Evolutionary conservation across 2,113 vertebrate species (phyloP), one percentile per base, ranked within the genome.

Genomic region (Rhinolophus sinicus): DNA sequence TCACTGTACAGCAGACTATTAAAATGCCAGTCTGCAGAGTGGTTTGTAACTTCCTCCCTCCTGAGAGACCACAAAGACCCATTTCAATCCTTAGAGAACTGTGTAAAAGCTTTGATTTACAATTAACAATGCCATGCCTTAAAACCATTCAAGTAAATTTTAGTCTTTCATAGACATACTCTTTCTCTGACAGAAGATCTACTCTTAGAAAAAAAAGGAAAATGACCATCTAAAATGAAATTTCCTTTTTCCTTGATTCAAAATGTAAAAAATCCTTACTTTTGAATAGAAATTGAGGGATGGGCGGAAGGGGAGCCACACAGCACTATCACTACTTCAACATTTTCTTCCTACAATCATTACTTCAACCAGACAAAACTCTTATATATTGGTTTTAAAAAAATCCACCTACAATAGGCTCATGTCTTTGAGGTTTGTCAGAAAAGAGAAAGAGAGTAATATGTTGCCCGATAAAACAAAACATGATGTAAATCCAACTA

Each of bases 11-110:
- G 98, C 96, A 98, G 98, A 97, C 98, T 98, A 98, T 97, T 98
- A 98, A 98, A 98, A 94, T 26, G 85, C 98, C 96, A 97, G 97
- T 97, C 97, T 96, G 96, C 98, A 98, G 98, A 98, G 98, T 98
- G 98, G 98, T 98, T 98, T 98, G 98, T 96, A 58, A 98, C 98
- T 99, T 98, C 98, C 98, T 98, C 97, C 98, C 96, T 98, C 98
- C 98, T 97, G 21, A 92, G 97, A 97, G 97, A 97, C 97, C 98
- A 98, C 98, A 98, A 96, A 98, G 98, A 95, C 98, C 97, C 94
- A 94, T 97, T 98, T 98, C 97, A 98, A 96, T 80, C 98, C 98
- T 97, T 92, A 70, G 94, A 98, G 98, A 98, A 98, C 98, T 97
- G 98, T 30, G 4, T 98, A 98, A 98, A 75, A 97, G 98, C 98